Percentiles rank a stretch among this genome's conserved stretches.
phyloP scores from a whole-genome alignment of 2,888 invertebrate species.

The Drosophila colorata region DNA sequence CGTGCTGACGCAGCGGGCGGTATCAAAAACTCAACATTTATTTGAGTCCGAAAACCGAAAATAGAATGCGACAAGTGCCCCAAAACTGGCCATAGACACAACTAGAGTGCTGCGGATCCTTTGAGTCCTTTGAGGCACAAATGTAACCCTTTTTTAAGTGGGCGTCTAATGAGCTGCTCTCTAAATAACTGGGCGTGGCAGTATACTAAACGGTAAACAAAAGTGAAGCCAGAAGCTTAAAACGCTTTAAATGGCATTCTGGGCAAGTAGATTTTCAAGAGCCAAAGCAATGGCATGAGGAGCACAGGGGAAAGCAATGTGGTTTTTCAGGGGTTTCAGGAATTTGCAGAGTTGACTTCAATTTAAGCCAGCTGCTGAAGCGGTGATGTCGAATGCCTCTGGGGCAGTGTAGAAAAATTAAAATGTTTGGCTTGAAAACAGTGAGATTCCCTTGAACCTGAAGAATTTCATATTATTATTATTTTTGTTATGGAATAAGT shows the following conservation, averaged over 20 bases:
- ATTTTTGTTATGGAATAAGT: too few relatives aligned
- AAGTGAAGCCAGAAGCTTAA: slow-evolving; percentile 14
- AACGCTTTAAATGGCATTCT: slow-evolving; percentile 18
- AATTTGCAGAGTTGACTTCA: neutral
- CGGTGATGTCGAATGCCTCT: too few relatives aligned
- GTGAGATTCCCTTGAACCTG: too few relatives aligned
- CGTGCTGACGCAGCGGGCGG: slow-evolving; percentile 66
- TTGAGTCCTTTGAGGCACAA: slow-evolving; percentile 7
- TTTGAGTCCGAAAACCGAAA: slow-evolving; percentile 62
- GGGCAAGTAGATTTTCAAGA: slow-evolving; percentile 3
- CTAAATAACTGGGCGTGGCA: slow-evolving; percentile 58
- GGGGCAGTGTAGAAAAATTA: too few relatives aligned
- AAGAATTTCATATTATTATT: too few relatives aligned
- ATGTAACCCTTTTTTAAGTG: slow-evolving; percentile 35
- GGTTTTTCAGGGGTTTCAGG: neutral
- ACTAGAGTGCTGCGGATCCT: neutral
- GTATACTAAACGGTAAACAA: slow-evolving; percentile 43
- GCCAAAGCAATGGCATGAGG: neutral
- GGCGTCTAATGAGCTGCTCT: slow-evolving; percentile 64
- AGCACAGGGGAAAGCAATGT: neutral
- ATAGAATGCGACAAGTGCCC: slow-evolving; percentile 58
- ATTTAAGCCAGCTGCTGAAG: slow-evolving; percentile 1
- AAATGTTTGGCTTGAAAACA: too few relatives aligned
- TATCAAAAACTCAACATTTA: slow-evolving; percentile 55
- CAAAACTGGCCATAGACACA: slow-evolving; percentile 14